Percentiles rank a stretch among this genome's conserved stretches.
phyloP scores from a whole-genome alignment of 2,797 vertebrate species.

The Euthynnus affinis region DNA sequence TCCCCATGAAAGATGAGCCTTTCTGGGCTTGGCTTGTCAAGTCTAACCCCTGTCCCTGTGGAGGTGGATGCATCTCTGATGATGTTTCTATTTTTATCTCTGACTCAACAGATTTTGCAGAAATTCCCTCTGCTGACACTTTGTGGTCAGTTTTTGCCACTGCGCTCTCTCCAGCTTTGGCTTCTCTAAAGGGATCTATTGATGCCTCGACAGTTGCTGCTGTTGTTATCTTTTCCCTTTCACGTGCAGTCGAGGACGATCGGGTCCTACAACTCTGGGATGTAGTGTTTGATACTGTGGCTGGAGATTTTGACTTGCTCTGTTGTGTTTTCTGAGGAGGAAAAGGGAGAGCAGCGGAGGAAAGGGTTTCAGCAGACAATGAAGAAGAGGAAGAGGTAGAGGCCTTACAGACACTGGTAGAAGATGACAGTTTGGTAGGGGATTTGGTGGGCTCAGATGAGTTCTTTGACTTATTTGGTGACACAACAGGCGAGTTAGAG shows the following conservation, averaged over 20 bases:
- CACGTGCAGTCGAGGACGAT: not conserved
- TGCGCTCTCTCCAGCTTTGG: conserved; percentile 11
- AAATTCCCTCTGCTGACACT: conserved; percentile 44
- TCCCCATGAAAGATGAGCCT: not conserved
- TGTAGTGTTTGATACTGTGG: not conserved
- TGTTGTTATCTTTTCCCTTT: not conserved
- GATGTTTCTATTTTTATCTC: conserved; percentile 36
- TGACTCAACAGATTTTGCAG: conserved; percentile 47
- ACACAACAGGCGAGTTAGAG: not conserved
- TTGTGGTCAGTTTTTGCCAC: conserved; percentile 38
- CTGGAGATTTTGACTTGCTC: conserved; percentile 30
- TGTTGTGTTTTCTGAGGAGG: conserved; percentile 37
- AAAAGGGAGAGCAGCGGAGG: too few species aligned
- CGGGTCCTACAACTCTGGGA: not conserved
- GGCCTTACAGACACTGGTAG: conserved; percentile 1
- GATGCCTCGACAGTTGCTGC: conserved; percentile 33
- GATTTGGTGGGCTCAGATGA: conserved; percentile 25
- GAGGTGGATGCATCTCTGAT: conserved; percentile 35
- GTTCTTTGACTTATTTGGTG: conserved; percentile 17
- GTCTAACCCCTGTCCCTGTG: conserved; percentile 4
- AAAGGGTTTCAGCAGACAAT: not conserved
- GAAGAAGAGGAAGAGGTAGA: not conserved
- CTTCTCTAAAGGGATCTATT: not conserved
- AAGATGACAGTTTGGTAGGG: not conserved
- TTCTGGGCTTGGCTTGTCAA: conserved; percentile 17